phyloP scores from a whole-genome alignment of 2,113 vertebrate genomes.

The Coturnix japonica region DNA sequence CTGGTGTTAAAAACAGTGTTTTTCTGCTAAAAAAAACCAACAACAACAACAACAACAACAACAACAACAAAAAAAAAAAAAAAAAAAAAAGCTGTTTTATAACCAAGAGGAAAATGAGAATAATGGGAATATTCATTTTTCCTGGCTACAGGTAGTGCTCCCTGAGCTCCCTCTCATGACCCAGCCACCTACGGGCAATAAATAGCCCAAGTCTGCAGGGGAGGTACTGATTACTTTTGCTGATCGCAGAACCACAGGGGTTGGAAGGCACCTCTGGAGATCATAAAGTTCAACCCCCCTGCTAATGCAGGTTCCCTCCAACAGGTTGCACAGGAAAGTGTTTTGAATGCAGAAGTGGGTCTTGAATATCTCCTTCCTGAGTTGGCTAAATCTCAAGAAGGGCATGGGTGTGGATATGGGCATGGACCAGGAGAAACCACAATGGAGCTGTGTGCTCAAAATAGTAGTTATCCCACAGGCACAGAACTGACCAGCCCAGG shows the following conservation, averaged over 20 bases:
- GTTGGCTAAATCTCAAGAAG: not conserved
- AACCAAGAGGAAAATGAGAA: not conserved
- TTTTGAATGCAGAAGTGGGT: too few relatives aligned
- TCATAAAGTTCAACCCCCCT: too few relatives aligned
- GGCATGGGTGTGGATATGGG: not conserved
- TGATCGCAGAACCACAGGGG: not conserved
- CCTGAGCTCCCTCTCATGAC: not conserved
- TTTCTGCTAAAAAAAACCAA: not conserved
- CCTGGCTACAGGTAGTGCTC: slow-evolving; percentile 12
- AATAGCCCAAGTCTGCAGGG: not conserved
- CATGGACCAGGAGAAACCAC: not conserved
- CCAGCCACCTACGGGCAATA: not conserved
- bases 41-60: too few relatives aligned
- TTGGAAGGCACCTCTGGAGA: too few relatives aligned
- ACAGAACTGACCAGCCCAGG: not conserved
- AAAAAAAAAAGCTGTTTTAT: not conserved
- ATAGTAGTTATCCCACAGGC: not conserved
- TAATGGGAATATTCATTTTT: not conserved
- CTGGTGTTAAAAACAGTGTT: not conserved
- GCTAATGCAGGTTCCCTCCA: too few relatives aligned
- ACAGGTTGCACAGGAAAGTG: too few relatives aligned
- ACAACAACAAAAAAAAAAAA: not conserved
- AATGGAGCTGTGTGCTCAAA: not conserved
- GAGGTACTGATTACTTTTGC: not conserved
- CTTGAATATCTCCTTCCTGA: not conserved